Conservation (phyloP, 2,113 vertebrate species). For the Podiceps cristatus region DNA sequence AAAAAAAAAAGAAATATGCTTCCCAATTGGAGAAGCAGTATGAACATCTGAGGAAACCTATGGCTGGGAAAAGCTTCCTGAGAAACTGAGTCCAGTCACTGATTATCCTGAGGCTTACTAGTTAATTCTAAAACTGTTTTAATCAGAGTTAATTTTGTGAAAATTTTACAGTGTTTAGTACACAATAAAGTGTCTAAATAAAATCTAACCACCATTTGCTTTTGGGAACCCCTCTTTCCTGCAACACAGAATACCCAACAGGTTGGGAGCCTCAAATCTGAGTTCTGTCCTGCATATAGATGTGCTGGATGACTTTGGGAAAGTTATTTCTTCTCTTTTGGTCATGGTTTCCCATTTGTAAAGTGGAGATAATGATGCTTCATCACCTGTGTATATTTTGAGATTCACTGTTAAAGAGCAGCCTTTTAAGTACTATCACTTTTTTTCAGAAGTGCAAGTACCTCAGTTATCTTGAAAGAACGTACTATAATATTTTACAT, state of each 20-base stretch:
- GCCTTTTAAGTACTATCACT: neutral
- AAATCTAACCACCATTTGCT: neutral
- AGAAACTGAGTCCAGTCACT: neutral
- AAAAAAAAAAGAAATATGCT: neutral
- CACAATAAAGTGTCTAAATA: neutral
- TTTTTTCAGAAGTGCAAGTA: neutral
- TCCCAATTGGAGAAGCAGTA: neutral
- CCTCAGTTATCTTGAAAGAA: neutral
- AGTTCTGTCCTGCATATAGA: rapidly evolving
- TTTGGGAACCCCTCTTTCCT: neutral
- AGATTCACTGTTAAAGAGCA: neutral
- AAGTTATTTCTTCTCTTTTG: neutral
- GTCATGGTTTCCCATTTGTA: neutral
- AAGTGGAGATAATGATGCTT: neutral
- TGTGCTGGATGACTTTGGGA: neutral
- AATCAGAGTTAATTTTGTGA: neutral
- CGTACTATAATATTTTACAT: neutral
- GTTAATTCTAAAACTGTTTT: neutral
- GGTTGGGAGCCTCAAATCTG: neutral
- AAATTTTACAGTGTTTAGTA: neutral
- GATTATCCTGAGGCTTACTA: neutral
- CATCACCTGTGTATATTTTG: neutral
- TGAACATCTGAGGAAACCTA: neutral
- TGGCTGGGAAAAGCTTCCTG: neutral
- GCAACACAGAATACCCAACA: rapidly evolving